Evolutionary conservation across 2,113 vertebrate species (phyloP).

Genomic region (Macrotus californicus): DNA sequence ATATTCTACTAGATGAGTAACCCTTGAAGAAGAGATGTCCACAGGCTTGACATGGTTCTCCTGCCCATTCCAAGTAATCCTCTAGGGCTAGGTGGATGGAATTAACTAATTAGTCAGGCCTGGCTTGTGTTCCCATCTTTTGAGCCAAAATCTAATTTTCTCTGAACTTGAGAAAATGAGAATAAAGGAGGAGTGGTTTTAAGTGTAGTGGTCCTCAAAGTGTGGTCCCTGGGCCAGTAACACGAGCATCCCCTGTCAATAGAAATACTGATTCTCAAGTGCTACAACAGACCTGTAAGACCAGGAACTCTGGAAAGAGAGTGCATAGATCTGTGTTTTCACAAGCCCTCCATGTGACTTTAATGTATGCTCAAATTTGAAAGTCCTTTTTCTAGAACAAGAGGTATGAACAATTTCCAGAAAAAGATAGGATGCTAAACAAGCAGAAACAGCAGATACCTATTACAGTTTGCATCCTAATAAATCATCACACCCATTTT

Average conservation of each 20-base stretch:
- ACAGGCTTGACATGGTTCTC: neutral
- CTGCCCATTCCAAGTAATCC: neutral
- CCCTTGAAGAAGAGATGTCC: neutral
- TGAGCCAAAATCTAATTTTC: neutral
- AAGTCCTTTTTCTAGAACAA: neutral
- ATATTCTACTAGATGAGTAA: neutral
- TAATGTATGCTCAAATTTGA: constrained; percentile 1
- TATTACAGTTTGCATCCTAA: neutral
- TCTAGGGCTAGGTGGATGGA: neutral
- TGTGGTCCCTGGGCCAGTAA: neutral
- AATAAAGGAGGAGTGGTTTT: neutral
- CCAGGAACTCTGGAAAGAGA: neutral
- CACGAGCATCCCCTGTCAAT: neutral
- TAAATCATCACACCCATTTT: neutral
- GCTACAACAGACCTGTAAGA: neutral
- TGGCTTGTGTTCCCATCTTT: neutral
- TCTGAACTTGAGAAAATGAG: neutral
- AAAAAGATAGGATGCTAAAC: neutral
- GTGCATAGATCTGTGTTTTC: neutral
- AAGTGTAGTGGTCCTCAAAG: neutral
- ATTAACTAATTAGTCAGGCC: neutral
- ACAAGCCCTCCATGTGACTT: neutral
- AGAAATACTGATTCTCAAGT: neutral
- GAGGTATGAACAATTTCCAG: neutral
- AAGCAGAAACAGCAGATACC: neutral